A percentile compares a stretch with the other conserved stretches of the same genome.
phyloP scores from a whole-genome alignment of 2,797 vertebrate genomes.

The Halcyon chelicuti region DNA sequence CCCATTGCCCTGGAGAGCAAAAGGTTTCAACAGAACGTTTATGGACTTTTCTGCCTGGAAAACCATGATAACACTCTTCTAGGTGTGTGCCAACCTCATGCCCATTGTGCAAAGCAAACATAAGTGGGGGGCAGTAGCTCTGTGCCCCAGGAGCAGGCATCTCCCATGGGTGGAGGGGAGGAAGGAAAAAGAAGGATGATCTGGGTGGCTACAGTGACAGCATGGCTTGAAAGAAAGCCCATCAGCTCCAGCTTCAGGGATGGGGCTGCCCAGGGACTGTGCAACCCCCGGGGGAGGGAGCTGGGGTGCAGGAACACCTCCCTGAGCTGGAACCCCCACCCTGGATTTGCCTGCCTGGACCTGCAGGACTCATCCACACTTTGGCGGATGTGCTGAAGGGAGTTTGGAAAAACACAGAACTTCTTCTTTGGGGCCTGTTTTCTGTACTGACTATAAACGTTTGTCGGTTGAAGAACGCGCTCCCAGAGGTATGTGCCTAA shows the following conservation, averaged over 20 bases:
- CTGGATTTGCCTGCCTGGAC: not conserved
- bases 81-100: accelerated
- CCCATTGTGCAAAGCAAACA: accelerated
- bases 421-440: not conserved
- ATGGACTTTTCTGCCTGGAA: not conserved
- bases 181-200: not conserved
- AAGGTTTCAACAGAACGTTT: not conserved
- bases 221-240: not conserved
- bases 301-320: not conserved
- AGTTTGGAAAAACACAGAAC: not conserved
- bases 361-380: not conserved
- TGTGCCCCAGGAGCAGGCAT: not conserved
- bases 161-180: not conserved
- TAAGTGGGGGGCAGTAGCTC: not conserved
- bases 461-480: not conserved
- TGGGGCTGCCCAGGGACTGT: accelerated
- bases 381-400: not conserved
- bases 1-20: not conserved
- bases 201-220: not conserved
- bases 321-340: not conserved
- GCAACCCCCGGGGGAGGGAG: not conserved
- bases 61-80: accelerated
- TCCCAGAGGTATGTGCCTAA: constrained; percentile 34
- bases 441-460: not conserved
- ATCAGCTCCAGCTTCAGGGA: not conserved